These are phyloP conservation scores for Pelobates fuscus DNA, from an alignment of 2,113 vertebrate genomes.

Conservation along the genomic window DNA sequence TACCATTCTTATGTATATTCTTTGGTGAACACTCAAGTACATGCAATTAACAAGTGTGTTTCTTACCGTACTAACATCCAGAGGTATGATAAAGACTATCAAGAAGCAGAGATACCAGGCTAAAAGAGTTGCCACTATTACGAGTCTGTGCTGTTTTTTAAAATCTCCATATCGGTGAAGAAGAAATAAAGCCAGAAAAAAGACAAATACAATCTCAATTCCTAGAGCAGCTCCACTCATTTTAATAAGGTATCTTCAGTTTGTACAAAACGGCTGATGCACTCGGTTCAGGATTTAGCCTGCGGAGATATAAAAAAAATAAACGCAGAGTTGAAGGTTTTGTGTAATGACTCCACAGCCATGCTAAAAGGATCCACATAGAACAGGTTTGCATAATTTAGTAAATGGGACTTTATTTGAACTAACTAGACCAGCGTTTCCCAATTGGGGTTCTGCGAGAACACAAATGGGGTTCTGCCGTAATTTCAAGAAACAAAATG, in stretches of 20 bases:
- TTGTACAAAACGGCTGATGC: conserved; percentile 44
- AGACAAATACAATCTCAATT: conserved; percentile 85
- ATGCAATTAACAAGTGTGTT: too few species aligned
- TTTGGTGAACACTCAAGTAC: too few species aligned
- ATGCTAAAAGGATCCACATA: too few species aligned
- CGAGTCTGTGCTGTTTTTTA: conserved; percentile 85
- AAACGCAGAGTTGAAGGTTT: too few species aligned
- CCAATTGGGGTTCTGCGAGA: too few species aligned
- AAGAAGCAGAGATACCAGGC: conserved; percentile 97
- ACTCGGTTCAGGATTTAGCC: conserved; percentile 53
- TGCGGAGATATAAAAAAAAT: conserved; percentile 46
- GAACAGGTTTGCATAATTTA: too few species aligned
- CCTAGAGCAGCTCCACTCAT: conserved; percentile 85
- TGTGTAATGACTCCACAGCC: background rate
- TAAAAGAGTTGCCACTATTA: conserved; percentile 85
- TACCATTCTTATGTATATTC: too few species aligned
- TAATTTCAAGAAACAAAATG: too few species aligned
- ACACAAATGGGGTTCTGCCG: too few species aligned
- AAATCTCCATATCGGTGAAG: conserved; percentile 91
- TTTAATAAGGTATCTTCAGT: conserved; percentile 56
- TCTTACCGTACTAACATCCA: conserved; percentile 93
- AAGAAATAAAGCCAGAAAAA: conserved; percentile 86
- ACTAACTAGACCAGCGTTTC: too few species aligned
- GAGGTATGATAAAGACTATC: conserved; percentile 89
- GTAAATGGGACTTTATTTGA: too few species aligned